A percentile compares a stretch with the other conserved stretches of the same genome.
These are phyloP conservation scores for Cactoblastis cactorum DNA, from an alignment of 2,888 invertebrate genomes.

Conservation along the genomic window DNA sequence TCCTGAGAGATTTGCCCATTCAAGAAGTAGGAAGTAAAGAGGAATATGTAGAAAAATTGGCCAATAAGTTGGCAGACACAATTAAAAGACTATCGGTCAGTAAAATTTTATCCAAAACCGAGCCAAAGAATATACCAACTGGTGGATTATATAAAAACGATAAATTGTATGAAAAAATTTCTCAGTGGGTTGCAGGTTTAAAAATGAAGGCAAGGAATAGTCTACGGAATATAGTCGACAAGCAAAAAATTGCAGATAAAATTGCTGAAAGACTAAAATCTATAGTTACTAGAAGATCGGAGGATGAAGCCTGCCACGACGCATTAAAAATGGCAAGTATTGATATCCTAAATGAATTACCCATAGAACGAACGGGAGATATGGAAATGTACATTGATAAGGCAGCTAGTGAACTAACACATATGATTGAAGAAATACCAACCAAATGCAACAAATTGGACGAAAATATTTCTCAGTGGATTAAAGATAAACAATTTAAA, in stretches of 20 bases:
- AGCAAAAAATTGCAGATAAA: constrained; percentile 18
- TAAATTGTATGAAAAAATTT: constrained; percentile 19
- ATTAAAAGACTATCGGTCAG: constrained; percentile 22
- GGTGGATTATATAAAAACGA: no score
- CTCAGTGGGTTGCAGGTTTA: constrained; percentile 25
- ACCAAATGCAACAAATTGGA: constrained; percentile 15
- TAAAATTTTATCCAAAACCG: neutral
- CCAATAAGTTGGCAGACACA: constrained; percentile 24
- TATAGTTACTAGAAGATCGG: constrained; percentile 20
- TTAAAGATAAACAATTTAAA: constrained; percentile 25
- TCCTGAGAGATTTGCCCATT: neutral
- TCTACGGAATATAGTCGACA: constrained; percentile 19
- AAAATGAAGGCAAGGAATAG: constrained; percentile 21
- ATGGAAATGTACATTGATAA: constrained; percentile 14
- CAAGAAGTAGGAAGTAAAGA: neutral
- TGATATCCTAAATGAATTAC: constrained; percentile 26
- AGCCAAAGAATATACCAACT: no score
- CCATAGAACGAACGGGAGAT: constrained; percentile 20
- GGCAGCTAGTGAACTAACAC: constrained; percentile 24
- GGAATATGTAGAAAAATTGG: constrained; percentile 16
- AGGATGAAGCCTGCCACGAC: constrained; percentile 23
- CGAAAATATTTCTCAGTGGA: constrained; percentile 23
- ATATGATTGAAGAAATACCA: constrained; percentile 20
- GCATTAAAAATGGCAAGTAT: constrained; percentile 26
- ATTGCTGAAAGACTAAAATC: constrained; percentile 27